Base-by-base conservation (phyloP, 2,888 invertebrate species). In the Copidosoma aretas region DNA sequence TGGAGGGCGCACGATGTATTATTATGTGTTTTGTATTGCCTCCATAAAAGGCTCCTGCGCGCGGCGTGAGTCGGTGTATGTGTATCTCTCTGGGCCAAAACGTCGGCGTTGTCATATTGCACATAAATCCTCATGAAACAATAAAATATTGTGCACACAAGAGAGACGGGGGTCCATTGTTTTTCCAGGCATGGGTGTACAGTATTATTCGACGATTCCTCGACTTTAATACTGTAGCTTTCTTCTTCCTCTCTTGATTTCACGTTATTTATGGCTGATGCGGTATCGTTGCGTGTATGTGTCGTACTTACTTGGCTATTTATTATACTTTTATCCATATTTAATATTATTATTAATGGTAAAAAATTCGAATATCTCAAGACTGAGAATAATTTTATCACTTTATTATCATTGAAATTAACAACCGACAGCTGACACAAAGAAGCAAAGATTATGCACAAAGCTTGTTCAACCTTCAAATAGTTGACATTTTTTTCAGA, bases 101-200 rank as follows among this genome's bases (percentile, higher is more conserved):
- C 32, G 32, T 32, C 8, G 41, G 41, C 25, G 52, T n/a, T 8
- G n/a, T 52, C n/a, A n/a, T 32, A 22, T 39, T 8, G 62, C 19
- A 14, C 58, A 67, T 62, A 67, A 67, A 67, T 67, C 63, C 14
- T n/a, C 43, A 22, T 32, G 59, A 63, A 63, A 67, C 59, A 63
- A 63, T 67, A 63, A 67, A 67, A 59, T 67, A 46, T 63, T 41
- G 32, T 32, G 32, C 32, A 32, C 32, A 61, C 53, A 46, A 4
- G 53, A 4, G 53, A 46, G 43, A 15, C 43, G 43, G 3, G 43
- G 43, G 39, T 39, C 60, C 51, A 64, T 63, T 63, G 64, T 60
- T 49, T 64, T 49, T 32, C n/a, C 17, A 54, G 60, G 52, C 22
- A 53, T 43, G 46, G 49, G 15, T 10, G 25, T 17, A 32, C 32